Evolutionary conservation across 2,113 vertebrate genomes (phyloP).

Genomic region (Tiliqua scincoides): DNA sequence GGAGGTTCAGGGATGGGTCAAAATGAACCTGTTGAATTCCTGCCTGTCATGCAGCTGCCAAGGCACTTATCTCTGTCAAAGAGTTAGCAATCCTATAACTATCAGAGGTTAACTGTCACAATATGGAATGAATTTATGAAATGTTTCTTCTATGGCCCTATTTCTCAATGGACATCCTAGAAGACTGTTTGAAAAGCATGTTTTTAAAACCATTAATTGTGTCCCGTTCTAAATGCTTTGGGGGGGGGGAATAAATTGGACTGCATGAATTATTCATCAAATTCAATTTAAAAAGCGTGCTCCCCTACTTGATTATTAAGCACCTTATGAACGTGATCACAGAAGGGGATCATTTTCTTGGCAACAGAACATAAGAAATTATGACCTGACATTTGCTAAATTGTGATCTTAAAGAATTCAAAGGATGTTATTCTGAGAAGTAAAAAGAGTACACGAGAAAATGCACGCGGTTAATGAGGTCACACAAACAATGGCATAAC

Average conservation of each 20-base stretch:
- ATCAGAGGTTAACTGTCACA: neutral
- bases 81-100: neutral
- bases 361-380: slow-evolving; percentile 41
- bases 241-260: slow-evolving; percentile 35
- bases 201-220: slow-evolving; percentile 56
- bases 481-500: slow-evolving; percentile 19
- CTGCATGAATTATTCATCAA: slow-evolving; percentile 54
- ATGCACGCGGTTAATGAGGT: slow-evolving; percentile 24
- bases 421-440: slow-evolving; percentile 17
- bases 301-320: slow-evolving; percentile 43
- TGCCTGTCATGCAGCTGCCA: neutral
- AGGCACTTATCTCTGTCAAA: neutral
- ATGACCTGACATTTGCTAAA: slow-evolving; percentile 46
- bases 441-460: neutral
- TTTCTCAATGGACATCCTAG: slow-evolving; percentile 25
- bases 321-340: slow-evolving; percentile 24
- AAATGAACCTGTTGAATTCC: neutral
- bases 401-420: slow-evolving; percentile 28
- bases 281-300: slow-evolving; percentile 45
- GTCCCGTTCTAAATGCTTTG: slow-evolving; percentile 29
- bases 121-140: slow-evolving; percentile 29
- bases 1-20: too few relatives aligned
- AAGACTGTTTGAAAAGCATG: slow-evolving; percentile 11
- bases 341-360: slow-evolving; percentile 31
- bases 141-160: neutral